phyloP scores from a whole-genome alignment of 2,113 vertebrate genomes.

The Panurus biarmicus region DNA sequence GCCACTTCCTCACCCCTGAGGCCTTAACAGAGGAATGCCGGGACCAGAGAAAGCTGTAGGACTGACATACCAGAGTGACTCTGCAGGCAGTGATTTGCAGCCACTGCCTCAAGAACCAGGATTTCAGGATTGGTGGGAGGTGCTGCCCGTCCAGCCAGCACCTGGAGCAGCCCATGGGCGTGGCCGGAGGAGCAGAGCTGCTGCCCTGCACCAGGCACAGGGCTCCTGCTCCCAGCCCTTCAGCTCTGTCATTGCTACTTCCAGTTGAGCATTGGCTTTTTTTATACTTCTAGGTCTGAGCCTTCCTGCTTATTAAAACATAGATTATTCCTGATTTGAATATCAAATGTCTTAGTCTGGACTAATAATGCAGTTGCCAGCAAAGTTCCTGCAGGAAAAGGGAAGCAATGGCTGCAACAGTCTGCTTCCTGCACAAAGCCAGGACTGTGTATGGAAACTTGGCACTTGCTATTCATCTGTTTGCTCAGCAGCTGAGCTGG shows the following conservation, averaged over 20 bases:
- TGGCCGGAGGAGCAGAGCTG: no score
- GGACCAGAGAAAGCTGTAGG: not conserved
- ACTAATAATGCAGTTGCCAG: not conserved
- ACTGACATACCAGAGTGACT: no score
- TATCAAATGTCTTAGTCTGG: not conserved
- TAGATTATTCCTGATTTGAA: not conserved
- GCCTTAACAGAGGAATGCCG: not conserved
- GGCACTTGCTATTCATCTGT: conserved; percentile 3
- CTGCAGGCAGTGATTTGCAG: not conserved
- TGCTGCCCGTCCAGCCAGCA: not conserved
- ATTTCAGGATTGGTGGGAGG: not conserved
- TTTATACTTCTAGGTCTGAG: not conserved
- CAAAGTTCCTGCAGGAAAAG: conserved; percentile 37
- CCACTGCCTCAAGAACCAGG: not conserved
- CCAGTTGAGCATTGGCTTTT: not conserved
- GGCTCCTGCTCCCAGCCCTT: not conserved
- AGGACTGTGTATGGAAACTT: conserved; percentile 6
- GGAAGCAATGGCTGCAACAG: conserved; percentile 27
- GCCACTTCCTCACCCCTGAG: not conserved
- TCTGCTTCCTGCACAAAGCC: not conserved
- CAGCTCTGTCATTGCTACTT: not conserved
- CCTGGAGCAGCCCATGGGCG: rapidly evolving
- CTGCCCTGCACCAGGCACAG: no score
- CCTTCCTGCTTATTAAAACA: not conserved
- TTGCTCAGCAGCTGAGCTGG: conserved; percentile 50